phyloP scores from a whole-genome alignment of 2,888 invertebrate species.

The Parnassius glacialis region DNA sequence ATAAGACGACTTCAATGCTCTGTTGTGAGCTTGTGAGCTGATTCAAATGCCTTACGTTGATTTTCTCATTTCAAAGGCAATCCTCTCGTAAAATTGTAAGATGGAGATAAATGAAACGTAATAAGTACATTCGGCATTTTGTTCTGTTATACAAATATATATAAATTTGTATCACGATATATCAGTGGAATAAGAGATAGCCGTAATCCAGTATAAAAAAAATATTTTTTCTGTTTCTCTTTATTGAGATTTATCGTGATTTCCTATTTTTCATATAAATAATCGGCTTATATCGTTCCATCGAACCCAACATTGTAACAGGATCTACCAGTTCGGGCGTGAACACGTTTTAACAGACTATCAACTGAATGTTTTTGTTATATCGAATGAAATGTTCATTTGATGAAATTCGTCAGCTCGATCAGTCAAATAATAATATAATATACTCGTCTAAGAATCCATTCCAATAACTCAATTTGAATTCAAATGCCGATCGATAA shows the following conservation, averaged over 20 bases:
- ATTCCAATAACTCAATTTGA: no score
- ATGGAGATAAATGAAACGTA: conserved; percentile 32
- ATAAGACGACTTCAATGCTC: conserved; percentile 39
- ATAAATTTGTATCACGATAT: conserved; percentile 2
- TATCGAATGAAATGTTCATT: conserved; percentile 7
- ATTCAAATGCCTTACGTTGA: conserved; percentile 49
- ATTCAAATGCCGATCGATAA: no score
- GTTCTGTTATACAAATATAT: conserved; percentile 7
- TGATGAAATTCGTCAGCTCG: neutral
- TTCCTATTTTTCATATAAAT: conserved; percentile 56
- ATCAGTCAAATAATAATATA: neutral
- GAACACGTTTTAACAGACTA: conserved; percentile 63
- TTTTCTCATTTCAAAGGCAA: conserved; percentile 48
- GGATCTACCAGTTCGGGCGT: conserved; percentile 69
- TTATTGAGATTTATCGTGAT: conserved; percentile 21
- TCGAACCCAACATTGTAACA: conserved; percentile 66
- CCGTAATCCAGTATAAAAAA: conserved; percentile 14
- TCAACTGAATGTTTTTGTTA: conserved; percentile 54
- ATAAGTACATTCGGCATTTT: conserved; percentile 26
- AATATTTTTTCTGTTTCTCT: conserved; percentile 12
- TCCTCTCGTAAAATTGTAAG: conserved; percentile 39
- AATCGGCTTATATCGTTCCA: conserved; percentile 72
- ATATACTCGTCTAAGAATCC: neutral
- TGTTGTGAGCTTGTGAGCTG: conserved; percentile 47
- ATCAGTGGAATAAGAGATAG: conserved; percentile 16